phyloP scores from a whole-genome alignment of 2,797 vertebrate species.

The Silurus aristotelis region DNA sequence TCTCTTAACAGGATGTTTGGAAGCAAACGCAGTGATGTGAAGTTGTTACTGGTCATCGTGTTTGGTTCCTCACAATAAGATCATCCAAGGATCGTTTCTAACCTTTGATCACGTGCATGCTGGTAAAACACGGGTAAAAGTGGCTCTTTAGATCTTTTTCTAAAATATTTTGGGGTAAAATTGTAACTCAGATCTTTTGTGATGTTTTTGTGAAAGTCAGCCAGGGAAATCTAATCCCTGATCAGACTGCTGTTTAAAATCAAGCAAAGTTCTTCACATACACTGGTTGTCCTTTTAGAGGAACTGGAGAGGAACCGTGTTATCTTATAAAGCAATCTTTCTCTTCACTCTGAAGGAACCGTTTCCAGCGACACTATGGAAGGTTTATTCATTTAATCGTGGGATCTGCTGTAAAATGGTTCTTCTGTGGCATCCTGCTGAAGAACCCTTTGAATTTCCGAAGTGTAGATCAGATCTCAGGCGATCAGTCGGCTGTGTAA shows the following conservation, averaged over 20 bases:
- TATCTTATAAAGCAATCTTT: no score
- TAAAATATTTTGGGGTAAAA: background rate
- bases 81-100: background rate
- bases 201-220: background rate
- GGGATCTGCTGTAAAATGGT: no score
- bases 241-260: background rate
- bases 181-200: background rate
- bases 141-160: no score
- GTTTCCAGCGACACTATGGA: no score
- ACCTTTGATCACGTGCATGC: background rate
- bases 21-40: background rate
- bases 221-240: background rate
- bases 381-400: no score
- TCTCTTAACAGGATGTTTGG: background rate
- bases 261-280: background rate
- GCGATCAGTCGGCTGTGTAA: no score
- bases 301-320: no score
- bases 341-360: no score
- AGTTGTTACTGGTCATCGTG: background rate
- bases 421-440: no score
- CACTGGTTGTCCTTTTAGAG: background rate
- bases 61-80: background rate
- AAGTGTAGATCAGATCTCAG: no score
- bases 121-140: background rate
- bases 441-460: no score